Conservation (phyloP, 2,888 invertebrate genomes). For the Gasteruption jaculator region DNA sequence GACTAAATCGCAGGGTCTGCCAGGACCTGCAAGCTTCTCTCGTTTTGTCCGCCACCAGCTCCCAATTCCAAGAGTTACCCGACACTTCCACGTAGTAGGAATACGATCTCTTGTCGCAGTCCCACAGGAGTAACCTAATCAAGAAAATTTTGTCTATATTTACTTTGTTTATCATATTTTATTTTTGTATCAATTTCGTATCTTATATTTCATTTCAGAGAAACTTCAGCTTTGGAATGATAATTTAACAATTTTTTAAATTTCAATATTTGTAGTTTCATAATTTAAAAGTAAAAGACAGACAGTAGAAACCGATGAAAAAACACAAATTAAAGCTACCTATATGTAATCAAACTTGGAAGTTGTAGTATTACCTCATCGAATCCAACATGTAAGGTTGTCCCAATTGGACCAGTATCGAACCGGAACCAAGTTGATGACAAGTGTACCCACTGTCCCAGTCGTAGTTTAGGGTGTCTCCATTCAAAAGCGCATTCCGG, state of each 20-base stretch:
- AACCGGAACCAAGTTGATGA: constrained; percentile 91
- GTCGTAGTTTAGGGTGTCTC: constrained; percentile 91
- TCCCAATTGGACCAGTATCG: constrained; percentile 89
- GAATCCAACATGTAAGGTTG: constrained; percentile 93
- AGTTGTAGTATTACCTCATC: constrained; percentile 59
- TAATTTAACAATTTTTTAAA: no score
- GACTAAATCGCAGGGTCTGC: constrained; percentile 81
- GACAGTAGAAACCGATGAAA: no score
- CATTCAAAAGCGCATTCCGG: constrained; percentile 92
- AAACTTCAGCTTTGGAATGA: no score
- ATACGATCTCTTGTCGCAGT: constrained; percentile 92
- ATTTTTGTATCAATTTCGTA: no score
- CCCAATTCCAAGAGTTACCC: constrained; percentile 89
- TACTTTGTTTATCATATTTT: not conserved
- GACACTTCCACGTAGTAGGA: constrained; percentile 95
- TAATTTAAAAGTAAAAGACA: no score
- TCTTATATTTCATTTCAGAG: no score
- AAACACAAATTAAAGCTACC: not conserved
- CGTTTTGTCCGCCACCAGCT: constrained; percentile 82
- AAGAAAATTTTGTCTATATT: constrained; percentile 2
- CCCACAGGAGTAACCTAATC: constrained; percentile 83
- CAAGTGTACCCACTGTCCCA: constrained; percentile 99
- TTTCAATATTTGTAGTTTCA: no score
- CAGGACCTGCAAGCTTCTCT: constrained; percentile 86
- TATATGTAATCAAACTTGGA: not conserved